phyloP scores from a whole-genome alignment of 2,113 vertebrate genomes.

The Forbesichthys agassizii region DNA sequence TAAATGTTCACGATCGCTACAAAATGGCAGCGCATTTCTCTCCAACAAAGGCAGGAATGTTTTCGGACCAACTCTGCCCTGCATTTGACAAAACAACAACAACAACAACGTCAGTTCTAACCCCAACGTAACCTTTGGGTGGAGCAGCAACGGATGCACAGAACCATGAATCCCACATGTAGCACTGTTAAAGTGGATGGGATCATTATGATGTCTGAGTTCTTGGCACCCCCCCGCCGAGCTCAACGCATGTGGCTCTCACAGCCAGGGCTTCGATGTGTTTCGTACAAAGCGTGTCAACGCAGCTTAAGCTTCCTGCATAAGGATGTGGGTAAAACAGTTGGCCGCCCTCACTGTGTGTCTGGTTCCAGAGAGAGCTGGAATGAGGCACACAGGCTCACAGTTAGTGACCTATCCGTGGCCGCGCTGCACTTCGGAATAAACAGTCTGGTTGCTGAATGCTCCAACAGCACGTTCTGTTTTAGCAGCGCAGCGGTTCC shows the following conservation, averaged over 20 bases:
- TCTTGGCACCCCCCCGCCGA: conserved; percentile 56
- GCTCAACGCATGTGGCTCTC: conserved; percentile 71
- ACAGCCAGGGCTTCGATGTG: conserved; percentile 48
- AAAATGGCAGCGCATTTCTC: conserved; percentile 26
- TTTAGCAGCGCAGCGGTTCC: neutral
- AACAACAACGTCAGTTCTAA: conserved; percentile 31
- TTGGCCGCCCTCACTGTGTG: conserved; percentile 47
- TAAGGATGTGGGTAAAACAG: conserved; percentile 70
- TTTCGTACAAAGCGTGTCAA: conserved; percentile 60
- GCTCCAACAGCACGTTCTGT: conserved; percentile 14
- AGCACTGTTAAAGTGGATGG: conserved; percentile 58
- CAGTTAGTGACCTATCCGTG: conserved; percentile 65
- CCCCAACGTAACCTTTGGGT: conserved; percentile 17
- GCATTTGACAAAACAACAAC: conserved; percentile 19
- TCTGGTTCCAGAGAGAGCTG: conserved; percentile 56
- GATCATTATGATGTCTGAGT: conserved; percentile 73
- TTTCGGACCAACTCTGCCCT: conserved; percentile 25
- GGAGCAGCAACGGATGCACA: conserved; percentile 55
- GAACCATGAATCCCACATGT: conserved; percentile 71
- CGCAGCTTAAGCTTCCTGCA: conserved; percentile 64
- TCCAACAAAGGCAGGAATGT: conserved; percentile 55
- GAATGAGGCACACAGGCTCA: conserved; percentile 52
- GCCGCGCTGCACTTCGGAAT: conserved; percentile 47
- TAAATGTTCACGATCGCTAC: conserved; percentile 41
- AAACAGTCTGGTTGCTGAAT: conserved; percentile 57